Conservation (phyloP, 2,888 invertebrate species). For the Chloroclysta siterata region DNA sequence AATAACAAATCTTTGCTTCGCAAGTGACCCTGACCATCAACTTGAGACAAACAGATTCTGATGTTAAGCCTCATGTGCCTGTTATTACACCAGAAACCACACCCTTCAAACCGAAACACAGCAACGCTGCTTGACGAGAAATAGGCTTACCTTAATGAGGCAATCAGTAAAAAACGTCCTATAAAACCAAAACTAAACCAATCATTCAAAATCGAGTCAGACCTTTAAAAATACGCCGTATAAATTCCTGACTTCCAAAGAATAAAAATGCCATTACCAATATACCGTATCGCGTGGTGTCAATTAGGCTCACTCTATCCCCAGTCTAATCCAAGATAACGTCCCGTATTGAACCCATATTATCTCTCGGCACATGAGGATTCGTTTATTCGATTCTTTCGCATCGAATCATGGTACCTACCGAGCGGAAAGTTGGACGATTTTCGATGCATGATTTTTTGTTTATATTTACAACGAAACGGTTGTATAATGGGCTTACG, state of each 20-base stretch:
- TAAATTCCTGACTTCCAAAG: conserved; percentile 30
- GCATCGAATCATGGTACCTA: conserved; percentile 64
- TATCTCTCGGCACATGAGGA: conserved; percentile 75
- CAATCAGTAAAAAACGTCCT: background rate
- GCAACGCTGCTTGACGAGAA: too few species aligned
- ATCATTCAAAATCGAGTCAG: conserved; percentile 1
- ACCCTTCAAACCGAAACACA: too few species aligned
- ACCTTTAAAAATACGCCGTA: conserved; percentile 24
- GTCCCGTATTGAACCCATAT: conserved; percentile 51
- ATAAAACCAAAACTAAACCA: background rate
- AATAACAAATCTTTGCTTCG: too few species aligned
- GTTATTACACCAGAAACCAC: too few species aligned
- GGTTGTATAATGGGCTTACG: too few species aligned
- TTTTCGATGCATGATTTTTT: conserved; percentile 9
- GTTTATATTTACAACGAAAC: background rate
- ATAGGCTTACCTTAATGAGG: too few species aligned
- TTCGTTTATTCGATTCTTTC: conserved; percentile 74
- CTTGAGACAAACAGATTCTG: too few species aligned
- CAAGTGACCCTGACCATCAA: too few species aligned
- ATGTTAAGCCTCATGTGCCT: too few species aligned
- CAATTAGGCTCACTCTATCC: conserved; percentile 76
- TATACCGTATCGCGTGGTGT: conserved; percentile 76
- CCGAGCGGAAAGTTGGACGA: conserved; percentile 26
- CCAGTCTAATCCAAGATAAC: conserved; percentile 78
- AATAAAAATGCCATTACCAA: conserved; percentile 75